Conservation (phyloP, 2,888 invertebrate species). For the Calameuta idolon region DNA sequence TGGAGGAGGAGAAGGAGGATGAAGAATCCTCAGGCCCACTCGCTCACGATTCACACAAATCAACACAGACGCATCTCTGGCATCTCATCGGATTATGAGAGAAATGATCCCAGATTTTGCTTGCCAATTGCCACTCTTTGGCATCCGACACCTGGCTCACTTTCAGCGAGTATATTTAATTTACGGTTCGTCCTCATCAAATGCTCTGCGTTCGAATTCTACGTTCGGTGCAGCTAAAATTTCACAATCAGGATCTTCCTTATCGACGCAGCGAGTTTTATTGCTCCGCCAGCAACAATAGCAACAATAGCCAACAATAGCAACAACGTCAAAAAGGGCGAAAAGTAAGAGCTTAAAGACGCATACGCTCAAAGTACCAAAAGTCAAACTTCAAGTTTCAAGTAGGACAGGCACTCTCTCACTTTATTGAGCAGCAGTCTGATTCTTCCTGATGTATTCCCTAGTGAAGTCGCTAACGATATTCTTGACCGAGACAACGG, state of each 20-base stretch:
- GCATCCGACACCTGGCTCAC: background rate
- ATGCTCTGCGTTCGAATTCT: background rate
- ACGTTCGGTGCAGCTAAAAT: background rate
- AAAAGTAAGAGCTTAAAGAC: too few relatives aligned
- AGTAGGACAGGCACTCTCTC: too few relatives aligned
- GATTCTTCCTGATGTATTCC: slow-evolving; percentile 23
- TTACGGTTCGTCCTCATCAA: background rate
- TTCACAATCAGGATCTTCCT: background rate
- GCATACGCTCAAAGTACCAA: too few relatives aligned
- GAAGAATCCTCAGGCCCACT: background rate
- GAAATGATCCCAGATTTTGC: background rate
- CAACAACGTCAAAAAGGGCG: background rate
- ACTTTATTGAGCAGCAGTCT: background rate
- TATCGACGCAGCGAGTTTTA: background rate
- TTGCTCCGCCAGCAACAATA: background rate
- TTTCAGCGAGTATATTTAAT: background rate
- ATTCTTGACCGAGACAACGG: slow-evolving; percentile 21
- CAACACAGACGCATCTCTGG: background rate
- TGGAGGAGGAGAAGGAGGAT: background rate
- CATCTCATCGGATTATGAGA: background rate
- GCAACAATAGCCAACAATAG: background rate
- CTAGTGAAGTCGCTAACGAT: slow-evolving; percentile 19
- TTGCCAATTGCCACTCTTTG: background rate
- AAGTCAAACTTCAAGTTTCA: too few relatives aligned
- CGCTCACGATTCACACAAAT: background rate